Percentiles rank a stretch among this genome's conserved stretches.
Conservation (phyloP, 2,113 vertebrate genomes). For the Crotalus viridis region DNA sequence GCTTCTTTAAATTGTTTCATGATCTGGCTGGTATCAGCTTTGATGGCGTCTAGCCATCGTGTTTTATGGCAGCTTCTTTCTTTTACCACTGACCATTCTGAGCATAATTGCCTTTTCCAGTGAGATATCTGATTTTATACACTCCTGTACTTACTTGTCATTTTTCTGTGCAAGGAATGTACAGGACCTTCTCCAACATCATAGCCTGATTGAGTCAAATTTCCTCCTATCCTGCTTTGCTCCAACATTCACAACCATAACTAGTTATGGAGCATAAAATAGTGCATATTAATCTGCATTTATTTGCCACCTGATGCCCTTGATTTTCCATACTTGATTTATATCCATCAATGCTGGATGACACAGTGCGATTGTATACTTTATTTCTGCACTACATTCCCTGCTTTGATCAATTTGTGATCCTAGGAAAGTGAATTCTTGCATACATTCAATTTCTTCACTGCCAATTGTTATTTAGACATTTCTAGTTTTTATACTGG, state of each 20-base stretch:
- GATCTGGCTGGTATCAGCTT: background rate
- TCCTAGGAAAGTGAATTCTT: background rate
- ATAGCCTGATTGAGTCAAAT: background rate
- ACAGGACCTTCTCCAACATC: background rate
- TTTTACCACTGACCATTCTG: background rate
- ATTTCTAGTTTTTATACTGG: background rate
- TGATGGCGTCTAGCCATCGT: background rate
- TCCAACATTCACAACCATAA: background rate
- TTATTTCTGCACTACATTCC: background rate
- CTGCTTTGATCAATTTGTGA: background rate
- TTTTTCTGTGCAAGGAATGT: background rate
- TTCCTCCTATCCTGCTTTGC: background rate
- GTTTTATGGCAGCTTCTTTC: background rate
- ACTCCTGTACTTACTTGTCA: background rate
- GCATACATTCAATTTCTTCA: background rate
- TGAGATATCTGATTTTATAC: background rate
- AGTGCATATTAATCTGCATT: background rate
- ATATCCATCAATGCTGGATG: background rate
- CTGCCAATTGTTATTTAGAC: background rate
- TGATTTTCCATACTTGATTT: background rate
- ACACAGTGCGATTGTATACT: background rate
- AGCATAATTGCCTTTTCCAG: background rate
- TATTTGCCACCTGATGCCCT: background rate
- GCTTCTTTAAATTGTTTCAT: background rate
- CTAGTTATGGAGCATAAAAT: background rate